Percentiles rank a stretch among this genome's conserved stretches.
Conservation (phyloP, 2,888 invertebrate genomes). For the Alsophila aescularia region DNA sequence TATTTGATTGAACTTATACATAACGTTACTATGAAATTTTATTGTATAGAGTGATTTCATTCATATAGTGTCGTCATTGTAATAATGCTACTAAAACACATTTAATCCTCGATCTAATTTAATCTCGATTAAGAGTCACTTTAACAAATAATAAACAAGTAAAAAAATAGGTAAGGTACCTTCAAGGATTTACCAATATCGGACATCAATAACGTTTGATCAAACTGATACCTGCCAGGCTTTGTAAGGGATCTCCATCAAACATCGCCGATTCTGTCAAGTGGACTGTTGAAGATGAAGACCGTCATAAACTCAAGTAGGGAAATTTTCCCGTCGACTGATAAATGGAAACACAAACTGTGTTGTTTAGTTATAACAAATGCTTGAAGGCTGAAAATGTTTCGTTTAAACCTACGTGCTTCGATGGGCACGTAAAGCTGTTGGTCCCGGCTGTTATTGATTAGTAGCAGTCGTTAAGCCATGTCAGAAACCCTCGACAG, state of each 20-base stretch:
- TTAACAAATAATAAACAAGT: neutral
- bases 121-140: neutral
- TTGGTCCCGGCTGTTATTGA: too few relatives aligned
- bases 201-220: slow-evolving; percentile 37
- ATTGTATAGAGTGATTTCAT: too few relatives aligned
- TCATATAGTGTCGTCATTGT: too few relatives aligned
- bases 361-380: neutral
- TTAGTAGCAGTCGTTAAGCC: too few relatives aligned
- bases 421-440: too few relatives aligned
- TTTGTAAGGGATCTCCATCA: slow-evolving; percentile 46
- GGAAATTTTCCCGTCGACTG: slow-evolving; percentile 52
- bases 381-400: too few relatives aligned
- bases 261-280: slow-evolving; percentile 39
- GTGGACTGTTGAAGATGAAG: slow-evolving; percentile 40
- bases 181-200: slow-evolving; percentile 5
- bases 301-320: slow-evolving; percentile 47
- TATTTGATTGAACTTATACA: too few relatives aligned
- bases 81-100: neutral
- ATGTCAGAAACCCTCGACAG: too few relatives aligned
- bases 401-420: too few relatives aligned
- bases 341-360: slow-evolving; percentile 25
- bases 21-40: neutral
- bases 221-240: slow-evolving; percentile 44
- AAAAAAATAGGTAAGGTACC: neutral
- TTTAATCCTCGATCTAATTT: neutral